Evolutionary conservation across 2,113 vertebrate species (phyloP).

Genomic region (Dasypus novemcinctus): DNA sequence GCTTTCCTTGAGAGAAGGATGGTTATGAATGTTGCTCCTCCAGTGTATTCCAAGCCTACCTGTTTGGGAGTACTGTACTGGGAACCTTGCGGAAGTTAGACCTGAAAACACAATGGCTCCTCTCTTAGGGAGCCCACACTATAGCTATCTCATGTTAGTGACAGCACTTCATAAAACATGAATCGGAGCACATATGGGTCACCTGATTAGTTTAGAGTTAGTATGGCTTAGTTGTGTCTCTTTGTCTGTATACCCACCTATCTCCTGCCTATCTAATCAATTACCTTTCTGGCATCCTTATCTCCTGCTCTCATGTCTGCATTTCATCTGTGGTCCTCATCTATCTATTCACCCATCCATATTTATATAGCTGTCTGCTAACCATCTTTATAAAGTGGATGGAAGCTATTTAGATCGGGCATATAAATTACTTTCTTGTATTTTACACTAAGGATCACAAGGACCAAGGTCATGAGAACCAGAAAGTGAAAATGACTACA

Average conservation of each 20-base stretch:
- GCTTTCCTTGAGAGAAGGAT: background rate
- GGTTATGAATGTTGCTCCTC: background rate
- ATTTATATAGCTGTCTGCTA: background rate
- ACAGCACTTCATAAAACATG: background rate
- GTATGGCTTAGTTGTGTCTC: background rate
- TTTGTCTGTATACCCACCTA: too few relatives aligned
- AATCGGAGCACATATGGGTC: rapidly evolving
- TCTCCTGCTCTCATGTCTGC: background rate
- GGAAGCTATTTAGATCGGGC: background rate
- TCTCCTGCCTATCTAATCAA: background rate
- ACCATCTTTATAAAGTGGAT: background rate
- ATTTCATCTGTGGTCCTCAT: background rate
- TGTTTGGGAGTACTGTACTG: background rate
- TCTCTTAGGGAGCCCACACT: background rate
- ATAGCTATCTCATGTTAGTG: too few relatives aligned
- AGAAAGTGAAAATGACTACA: background rate
- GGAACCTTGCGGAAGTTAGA: background rate
- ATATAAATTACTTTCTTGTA: background rate
- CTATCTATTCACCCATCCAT: background rate
- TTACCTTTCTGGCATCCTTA: background rate
- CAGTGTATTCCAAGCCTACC: background rate
- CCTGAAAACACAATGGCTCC: background rate
- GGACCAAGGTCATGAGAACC: background rate
- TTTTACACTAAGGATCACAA: background rate
- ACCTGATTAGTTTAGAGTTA: background rate